A percentile compares a stretch with the other conserved stretches of the same genome.
Evolutionary conservation across 2,797 vertebrate species (phyloP).

Genomic region (Gallinago stenura): DNA sequence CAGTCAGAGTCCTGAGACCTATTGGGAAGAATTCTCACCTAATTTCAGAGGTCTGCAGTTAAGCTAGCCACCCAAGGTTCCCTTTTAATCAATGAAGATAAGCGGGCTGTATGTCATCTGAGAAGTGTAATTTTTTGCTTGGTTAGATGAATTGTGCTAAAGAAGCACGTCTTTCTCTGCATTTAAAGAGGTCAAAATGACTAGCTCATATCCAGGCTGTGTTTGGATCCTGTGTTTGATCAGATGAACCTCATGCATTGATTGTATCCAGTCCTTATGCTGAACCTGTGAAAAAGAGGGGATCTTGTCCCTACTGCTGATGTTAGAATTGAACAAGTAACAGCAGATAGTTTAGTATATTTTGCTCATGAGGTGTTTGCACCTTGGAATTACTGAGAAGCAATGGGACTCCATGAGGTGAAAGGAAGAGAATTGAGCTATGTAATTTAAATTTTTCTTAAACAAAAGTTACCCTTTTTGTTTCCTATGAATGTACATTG

Average conservation of each 20-base stretch:
- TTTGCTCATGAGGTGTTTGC: not conserved
- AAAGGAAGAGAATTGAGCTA: not conserved
- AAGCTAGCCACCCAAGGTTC: not conserved
- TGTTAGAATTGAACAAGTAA: not conserved
- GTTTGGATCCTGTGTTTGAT: not conserved
- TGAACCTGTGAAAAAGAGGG: not conserved
- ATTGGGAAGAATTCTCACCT: not conserved
- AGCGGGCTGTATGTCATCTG: not conserved
- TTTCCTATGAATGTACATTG: not conserved
- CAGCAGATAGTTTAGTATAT: not conserved
- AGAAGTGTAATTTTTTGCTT: not conserved
- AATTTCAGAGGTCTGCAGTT: not conserved
- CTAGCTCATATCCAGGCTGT: not conserved
- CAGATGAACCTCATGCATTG: not conserved
- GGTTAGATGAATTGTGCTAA: not conserved
- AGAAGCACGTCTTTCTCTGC: not conserved
- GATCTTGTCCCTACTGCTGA: not conserved
- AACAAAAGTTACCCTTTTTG: not conserved
- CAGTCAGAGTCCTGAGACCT: not conserved
- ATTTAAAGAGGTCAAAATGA: not conserved
- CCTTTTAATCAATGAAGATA: not conserved
- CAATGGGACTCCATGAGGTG: not conserved
- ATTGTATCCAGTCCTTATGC: not conserved
- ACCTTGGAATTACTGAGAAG: not conserved
- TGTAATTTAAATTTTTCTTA: rapidly evolving